Evolutionary conservation across 2,797 vertebrate genomes (phyloP).

Genomic region (Florisuga fusca): DNA sequence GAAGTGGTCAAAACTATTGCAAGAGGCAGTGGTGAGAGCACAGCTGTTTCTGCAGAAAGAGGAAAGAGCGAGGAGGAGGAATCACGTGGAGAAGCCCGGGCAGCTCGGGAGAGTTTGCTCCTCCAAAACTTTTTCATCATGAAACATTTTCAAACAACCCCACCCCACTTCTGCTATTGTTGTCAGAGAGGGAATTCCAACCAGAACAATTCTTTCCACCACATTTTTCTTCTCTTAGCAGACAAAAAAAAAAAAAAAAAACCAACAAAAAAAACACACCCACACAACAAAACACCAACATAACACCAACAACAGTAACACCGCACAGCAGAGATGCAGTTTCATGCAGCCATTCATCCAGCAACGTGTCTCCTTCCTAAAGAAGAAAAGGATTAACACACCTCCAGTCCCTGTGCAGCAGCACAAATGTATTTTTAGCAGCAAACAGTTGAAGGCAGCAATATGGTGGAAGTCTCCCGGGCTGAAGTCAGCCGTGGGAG

Average conservation of each 20-base stretch:
- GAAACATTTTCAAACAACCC: constrained; percentile 10
- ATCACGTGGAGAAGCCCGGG: background rate
- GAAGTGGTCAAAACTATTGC: background rate
- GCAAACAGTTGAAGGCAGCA: background rate
- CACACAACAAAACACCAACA: too few species aligned
- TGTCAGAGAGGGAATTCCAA: constrained; percentile 62
- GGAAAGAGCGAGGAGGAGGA: background rate
- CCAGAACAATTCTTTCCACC: constrained; percentile 10
- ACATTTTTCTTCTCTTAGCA: background rate
- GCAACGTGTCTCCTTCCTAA: background rate
- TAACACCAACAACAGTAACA: too few species aligned
- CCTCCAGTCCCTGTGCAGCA: background rate
- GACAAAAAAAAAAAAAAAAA: too few species aligned
- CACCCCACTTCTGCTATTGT: constrained; percentile 45
- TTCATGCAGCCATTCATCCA: background rate
- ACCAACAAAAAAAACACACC: background rate
- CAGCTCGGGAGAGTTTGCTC: background rate
- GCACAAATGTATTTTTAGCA: background rate
- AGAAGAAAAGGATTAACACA: background rate
- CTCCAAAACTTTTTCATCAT: constrained; percentile 16
- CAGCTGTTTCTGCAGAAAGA: background rate
- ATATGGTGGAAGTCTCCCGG: constrained; percentile 40
- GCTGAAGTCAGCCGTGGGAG: constrained; percentile 3
- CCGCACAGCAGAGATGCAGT: background rate
- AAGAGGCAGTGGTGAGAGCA: background rate